A percentile compares a stretch with the other conserved stretches of the same genome.
These are phyloP conservation scores for Tyto alba DNA, from an alignment of 2,113 vertebrate species.

Conservation along the genomic window DNA sequence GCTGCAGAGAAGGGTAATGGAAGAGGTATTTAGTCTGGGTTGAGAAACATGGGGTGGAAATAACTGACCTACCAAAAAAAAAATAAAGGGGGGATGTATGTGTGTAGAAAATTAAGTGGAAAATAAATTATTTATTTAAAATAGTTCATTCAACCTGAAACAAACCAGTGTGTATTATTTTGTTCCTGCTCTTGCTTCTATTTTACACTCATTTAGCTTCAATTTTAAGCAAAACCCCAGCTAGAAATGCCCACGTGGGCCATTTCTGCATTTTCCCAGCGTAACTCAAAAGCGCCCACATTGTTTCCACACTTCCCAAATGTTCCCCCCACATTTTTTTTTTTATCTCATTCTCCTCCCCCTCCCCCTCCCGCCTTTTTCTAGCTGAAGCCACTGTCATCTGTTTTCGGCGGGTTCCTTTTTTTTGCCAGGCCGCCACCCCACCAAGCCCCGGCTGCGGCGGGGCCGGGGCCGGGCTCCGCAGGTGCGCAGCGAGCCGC, in stretches of 20 bases:
- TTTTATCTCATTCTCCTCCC: neutral
- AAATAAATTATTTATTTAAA: neutral
- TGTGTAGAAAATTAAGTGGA: fast-evolving
- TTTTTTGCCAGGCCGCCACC: neutral
- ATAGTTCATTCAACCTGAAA: neutral
- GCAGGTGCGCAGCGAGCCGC: too few species aligned
- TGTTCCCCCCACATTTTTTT: neutral
- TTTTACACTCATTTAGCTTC: neutral
- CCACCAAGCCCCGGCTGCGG: neutral
- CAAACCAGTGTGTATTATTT: neutral
- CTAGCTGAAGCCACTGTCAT: neutral
- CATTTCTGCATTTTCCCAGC: neutral
- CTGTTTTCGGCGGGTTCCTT: neutral
- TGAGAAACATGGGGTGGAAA: neutral
- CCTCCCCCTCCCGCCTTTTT: neutral
- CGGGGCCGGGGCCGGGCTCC: too few species aligned
- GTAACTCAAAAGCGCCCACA: neutral
- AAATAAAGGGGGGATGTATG: fast-evolving
- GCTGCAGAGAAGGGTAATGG: neutral
- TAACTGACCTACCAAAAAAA: neutral
- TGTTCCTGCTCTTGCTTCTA: neutral
- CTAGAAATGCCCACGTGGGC: neutral
- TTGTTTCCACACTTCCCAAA: neutral
- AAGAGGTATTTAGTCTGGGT: neutral
- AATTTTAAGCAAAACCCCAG: neutral